These are phyloP conservation scores for Camponotus vicinus DNA, from an alignment of 1,140 invertebrate genomes.

Conservation along the genomic window DNA sequence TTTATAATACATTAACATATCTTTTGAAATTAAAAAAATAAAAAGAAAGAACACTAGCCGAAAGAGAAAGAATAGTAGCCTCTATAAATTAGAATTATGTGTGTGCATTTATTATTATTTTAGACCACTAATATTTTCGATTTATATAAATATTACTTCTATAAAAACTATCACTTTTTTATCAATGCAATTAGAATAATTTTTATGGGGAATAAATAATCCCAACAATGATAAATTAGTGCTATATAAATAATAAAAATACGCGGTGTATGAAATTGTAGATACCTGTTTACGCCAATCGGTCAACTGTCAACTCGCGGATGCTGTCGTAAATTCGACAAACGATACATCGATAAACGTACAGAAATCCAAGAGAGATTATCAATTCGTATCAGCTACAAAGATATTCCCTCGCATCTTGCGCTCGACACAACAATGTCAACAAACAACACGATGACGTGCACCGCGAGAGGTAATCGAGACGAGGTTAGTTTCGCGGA, in stretches of 20 bases:
- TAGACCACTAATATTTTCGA: not conserved
- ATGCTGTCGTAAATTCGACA: not conserved
- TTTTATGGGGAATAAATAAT: not conserved
- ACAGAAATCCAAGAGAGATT: not conserved
- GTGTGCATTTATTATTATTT: not conserved
- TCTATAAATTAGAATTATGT: not conserved
- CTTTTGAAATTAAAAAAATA: not conserved
- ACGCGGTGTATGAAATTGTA: not conserved
- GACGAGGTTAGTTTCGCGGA: not conserved
- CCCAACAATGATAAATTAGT: no score
- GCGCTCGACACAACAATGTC: not conserved
- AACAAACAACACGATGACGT: constrained; percentile 22
- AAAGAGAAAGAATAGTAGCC: not conserved
- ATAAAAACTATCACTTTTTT: not conserved
- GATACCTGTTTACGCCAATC: constrained; percentile 26
- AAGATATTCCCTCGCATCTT: not conserved
- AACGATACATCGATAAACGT: not conserved
- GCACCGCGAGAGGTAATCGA: not conserved
- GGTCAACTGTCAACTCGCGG: not conserved
- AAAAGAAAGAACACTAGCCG: not conserved
- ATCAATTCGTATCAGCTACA: not conserved
- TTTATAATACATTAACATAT: no score
- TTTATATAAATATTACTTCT: not conserved
- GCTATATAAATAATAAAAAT: not conserved
- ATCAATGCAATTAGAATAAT: not conserved